Base-by-base conservation (phyloP, 2,113 vertebrate species). In the Sapayoa aenigma region DNA sequence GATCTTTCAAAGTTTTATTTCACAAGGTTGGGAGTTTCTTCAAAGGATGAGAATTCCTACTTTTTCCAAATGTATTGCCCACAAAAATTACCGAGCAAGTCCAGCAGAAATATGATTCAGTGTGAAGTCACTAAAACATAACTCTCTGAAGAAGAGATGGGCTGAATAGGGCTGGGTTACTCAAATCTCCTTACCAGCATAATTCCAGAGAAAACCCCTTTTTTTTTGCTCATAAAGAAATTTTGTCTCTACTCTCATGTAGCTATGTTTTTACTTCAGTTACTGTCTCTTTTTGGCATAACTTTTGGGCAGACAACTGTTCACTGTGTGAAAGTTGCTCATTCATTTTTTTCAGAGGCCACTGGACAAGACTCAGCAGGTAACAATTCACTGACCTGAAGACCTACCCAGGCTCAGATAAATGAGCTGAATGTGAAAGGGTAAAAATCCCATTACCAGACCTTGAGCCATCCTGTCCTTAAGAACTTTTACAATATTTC, bases 401-500 rank as follows among this genome's bases (percentile, higher is more conserved):
- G 94, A 96, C 92, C 87, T 96, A 86, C 79, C 68, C 67, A 5
- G 33, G 79, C 58, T 96, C 94, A 95, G 90, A 97, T 96, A 96
- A 90, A 93, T 96, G 93, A 95, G 84, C 56, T 88, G 41, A 31
- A 52, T 78, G 87, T 94, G 79, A 96, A 95, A 96, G 93, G 93
- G 92, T 93, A 93, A 93, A 95, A 95, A 96, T 96, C 82, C 93
- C 71, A 97, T 96, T 97, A 97, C 84, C 82, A 95, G 96, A 90
- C 95, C 90, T 95, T 95, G 93, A 97, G 92, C 87, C 85, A 95
- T 84, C 35, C 55, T 80, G 72, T 95, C 83, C 72, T 95, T 75
- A 97, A 90, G 85, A 72, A 90, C 58, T 89, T 93, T 85, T 94
- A 81, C 63, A 93, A 28, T 94, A 91, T 91, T 97, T 95, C 80